Conservation (phyloP, 37 sponge, comb jelly and placozoan species). For the Lycopodina hypogea region DNA sequence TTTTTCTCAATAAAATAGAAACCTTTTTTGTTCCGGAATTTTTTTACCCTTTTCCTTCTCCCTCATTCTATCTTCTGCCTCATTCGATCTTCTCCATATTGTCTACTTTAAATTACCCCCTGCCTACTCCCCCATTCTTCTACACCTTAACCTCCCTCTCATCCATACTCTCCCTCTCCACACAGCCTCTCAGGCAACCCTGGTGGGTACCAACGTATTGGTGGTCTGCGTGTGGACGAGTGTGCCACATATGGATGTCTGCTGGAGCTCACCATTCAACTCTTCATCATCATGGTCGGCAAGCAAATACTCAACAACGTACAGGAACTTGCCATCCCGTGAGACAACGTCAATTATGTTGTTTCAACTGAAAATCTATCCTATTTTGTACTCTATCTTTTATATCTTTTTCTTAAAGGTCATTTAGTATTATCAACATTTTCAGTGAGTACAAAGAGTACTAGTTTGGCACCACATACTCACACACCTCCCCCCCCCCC, state of each 20-base stretch:
- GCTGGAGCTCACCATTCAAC: constrained; percentile 93
- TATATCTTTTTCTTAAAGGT: too few species aligned
- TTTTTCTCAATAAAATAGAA: not conserved
- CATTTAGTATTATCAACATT: too few species aligned
- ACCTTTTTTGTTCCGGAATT: too few species aligned
- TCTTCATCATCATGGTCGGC: constrained; percentile 87
- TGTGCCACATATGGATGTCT: constrained; percentile 95
- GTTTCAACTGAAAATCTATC: too few species aligned
- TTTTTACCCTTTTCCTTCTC: not conserved
- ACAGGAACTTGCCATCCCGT: constrained; percentile 88
- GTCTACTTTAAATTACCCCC: too few species aligned
- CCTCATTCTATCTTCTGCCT: not conserved
- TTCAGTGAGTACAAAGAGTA: too few species aligned
- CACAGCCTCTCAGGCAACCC: constrained; percentile 82
- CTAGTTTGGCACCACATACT: too few species aligned
- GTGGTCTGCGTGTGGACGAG: constrained; percentile 82
- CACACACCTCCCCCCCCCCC: too few species aligned
- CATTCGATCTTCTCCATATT: not conserved
- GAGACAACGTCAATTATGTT: too few species aligned
- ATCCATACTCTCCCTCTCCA: not conserved
- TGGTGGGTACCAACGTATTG: constrained; percentile 67
- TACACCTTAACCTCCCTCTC: too few species aligned
- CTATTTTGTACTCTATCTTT: too few species aligned
- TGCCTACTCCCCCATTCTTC: not conserved
- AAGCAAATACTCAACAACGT: constrained; percentile 93